These are phyloP conservation scores for Lates japonicus DNA, from an alignment of 2,797 vertebrate genomes.

Conservation along the genomic window DNA sequence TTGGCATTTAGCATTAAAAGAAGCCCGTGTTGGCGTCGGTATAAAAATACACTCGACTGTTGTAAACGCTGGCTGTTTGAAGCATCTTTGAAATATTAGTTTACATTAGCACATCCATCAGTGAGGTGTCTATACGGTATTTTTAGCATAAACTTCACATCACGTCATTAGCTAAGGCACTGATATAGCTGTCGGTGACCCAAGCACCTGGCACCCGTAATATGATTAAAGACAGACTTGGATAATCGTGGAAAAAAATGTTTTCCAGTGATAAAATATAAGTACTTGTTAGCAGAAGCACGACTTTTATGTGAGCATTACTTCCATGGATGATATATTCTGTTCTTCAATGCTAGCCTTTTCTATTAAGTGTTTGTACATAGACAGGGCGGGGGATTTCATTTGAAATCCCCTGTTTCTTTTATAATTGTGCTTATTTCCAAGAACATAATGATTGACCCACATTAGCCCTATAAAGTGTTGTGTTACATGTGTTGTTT, in stretches of 20 bases:
- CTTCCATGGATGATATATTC: neutral
- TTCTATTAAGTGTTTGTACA: neutral
- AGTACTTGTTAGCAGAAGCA: neutral
- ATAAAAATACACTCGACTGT: rapidly evolving
- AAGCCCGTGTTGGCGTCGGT: neutral
- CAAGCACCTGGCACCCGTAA: neutral
- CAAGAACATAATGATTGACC: conserved; percentile 12
- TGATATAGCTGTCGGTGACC: conserved; percentile 5
- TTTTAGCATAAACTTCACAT: neutral
- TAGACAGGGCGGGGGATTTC: neutral
- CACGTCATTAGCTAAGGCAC: conserved; percentile 10
- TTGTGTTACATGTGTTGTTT: conserved; percentile 22
- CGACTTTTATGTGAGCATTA: neutral
- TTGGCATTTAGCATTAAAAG: neutral
- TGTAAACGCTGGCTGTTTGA: neutral
- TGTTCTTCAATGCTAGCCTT: neutral
- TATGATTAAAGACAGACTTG: neutral
- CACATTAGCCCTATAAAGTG: neutral
- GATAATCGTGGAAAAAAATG: neutral
- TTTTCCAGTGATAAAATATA: neutral
- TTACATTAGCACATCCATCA: neutral
- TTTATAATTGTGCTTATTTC: neutral
- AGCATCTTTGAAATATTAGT: neutral
- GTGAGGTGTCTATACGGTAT: neutral
- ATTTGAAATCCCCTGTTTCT: neutral